Base-by-base conservation (phyloP, 2,797 vertebrate species). In the Anguilla obscura region DNA sequence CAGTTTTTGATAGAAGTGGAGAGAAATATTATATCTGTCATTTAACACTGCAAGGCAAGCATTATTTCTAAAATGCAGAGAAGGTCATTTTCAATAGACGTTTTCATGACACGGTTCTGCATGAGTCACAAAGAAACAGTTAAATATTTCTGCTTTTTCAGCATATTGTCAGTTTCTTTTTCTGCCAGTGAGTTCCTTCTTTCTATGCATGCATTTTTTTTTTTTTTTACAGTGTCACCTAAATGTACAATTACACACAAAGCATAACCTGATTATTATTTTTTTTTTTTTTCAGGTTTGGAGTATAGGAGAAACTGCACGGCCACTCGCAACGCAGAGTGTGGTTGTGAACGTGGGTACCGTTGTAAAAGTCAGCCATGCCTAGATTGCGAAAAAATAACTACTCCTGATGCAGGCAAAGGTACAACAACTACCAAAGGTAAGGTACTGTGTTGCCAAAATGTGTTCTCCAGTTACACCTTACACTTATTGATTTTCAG, bases 301-400 rank as follows among this genome's bases (percentile, higher is more conserved):
- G 89, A 89, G 87, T 58, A 83, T 3, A 18, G 45, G 24, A 89
- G 27, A 5, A 0, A 0, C 0, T 97, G 96, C 84, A 91, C 0
- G 1, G 0, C 0, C 1, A 91, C n/a, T 66, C 86, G 30, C 0
- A 33, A 96, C 2, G 84, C 93, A 0, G 90, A 90, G 87, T 97
- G 96, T 87, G 84, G 0, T 16, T 97, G 96, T 90, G 85, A 88
- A 56, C 52, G 40, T 0, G 95, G 95, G 6, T 95, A 91, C 84
- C 79, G 0, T n/a, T 96, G 94, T 87, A 80, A 0, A 16, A 90
- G 87, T 74, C 0, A 24, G 0, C 0, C 10, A 0, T 96, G 96
- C 85, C 14, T 2, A 0, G 0, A 3, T 6, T 96, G 95, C 90
- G 86, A 24, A 86, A 40, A 1, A 0, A 27, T 80, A 16, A 5